These are phyloP conservation scores for Neoascia interrupta DNA, from an alignment of 2,888 invertebrate species.

Conservation along the genomic window DNA sequence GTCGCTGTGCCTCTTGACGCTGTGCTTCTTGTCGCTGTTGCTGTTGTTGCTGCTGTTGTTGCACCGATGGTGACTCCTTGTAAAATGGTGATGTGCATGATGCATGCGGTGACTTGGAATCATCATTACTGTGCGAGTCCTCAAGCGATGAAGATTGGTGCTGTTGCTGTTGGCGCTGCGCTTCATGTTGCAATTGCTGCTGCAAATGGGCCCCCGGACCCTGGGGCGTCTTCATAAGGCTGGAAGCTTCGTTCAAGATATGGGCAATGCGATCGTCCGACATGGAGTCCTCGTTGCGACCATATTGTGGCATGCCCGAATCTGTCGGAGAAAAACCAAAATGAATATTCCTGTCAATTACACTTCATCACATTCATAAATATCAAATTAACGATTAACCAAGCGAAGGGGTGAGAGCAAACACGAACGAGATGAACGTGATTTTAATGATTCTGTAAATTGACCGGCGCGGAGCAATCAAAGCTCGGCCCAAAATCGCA, in stretches of 20 bases:
- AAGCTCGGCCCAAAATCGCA: conserved; percentile 15
- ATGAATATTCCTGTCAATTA: no score
- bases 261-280: conserved; percentile 96
- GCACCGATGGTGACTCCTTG: conserved; percentile 84
- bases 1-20: conserved; percentile 71
- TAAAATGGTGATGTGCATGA: conserved; percentile 91
- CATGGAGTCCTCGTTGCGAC: conserved; percentile 87
- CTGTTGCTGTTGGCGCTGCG: conserved; percentile 83
- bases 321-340: conserved; percentile 81
- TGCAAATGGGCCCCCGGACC: conserved; percentile 73
- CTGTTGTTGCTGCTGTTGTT: conserved; percentile 48
- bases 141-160: conserved; percentile 80
- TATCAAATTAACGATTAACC: conserved; percentile 46
- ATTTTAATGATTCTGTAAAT: conserved; percentile 30
- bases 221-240: conserved; percentile 87
- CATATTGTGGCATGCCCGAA: conserved; percentile 89
- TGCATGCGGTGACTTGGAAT: conserved; percentile 89
- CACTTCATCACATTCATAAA: conserved; percentile 32
- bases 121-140: conserved; percentile 88
- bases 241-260: conserved; percentile 95
- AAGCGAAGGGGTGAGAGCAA: background rate
- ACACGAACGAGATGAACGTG: conserved; percentile 8
- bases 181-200: conserved; percentile 80
- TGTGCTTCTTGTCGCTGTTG: conserved; percentile 82
- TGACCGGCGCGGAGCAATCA: conserved; percentile 29